Evolutionary conservation across 2,797 vertebrate species (phyloP).

Genomic region (Acridotheres tristis): DNA sequence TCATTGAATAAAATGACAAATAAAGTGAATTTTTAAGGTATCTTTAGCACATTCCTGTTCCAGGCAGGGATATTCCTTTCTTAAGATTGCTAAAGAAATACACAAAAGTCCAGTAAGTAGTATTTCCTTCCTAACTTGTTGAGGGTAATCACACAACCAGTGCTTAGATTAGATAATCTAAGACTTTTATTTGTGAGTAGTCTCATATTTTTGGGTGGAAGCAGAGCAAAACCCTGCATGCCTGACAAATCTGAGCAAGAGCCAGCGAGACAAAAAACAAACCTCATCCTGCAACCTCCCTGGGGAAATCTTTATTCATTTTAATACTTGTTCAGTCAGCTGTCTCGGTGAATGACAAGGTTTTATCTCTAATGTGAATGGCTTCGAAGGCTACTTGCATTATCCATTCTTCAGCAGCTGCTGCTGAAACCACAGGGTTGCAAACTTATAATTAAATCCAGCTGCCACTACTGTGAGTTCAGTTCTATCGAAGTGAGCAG

Average conservation of each 20-base stretch:
- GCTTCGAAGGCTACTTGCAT: conserved; percentile 74
- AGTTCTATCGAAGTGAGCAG: conserved; percentile 69
- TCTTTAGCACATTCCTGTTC: not conserved
- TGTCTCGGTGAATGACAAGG: conserved; percentile 76
- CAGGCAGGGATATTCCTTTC: not conserved
- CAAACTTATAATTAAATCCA: conserved; percentile 80
- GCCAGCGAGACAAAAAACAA: conserved; percentile 51
- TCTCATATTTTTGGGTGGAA: conserved; percentile 2
- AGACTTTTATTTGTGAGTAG: not conserved
- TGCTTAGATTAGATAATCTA: not conserved
- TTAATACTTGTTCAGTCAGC: conserved; percentile 77
- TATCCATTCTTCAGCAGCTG: conserved; percentile 76
- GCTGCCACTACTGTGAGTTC: conserved; percentile 73
- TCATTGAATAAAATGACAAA: not conserved
- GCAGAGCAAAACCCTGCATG: not conserved
- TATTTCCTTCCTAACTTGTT: not conserved
- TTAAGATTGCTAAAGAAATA: not conserved
- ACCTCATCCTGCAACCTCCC: conserved; percentile 52
- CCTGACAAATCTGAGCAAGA: conserved; percentile 48
- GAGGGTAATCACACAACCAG: not conserved
- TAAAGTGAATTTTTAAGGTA: not conserved
- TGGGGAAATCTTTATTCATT: conserved; percentile 76
- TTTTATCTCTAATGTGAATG: conserved; percentile 75
- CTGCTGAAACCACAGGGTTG: conserved; percentile 73
- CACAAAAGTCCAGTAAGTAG: not conserved